Evolutionary conservation across 2,888 invertebrate genomes (phyloP), one percentile per base, ranked within the genome.

Genomic region (Dinocampus coccinellae): DNA sequence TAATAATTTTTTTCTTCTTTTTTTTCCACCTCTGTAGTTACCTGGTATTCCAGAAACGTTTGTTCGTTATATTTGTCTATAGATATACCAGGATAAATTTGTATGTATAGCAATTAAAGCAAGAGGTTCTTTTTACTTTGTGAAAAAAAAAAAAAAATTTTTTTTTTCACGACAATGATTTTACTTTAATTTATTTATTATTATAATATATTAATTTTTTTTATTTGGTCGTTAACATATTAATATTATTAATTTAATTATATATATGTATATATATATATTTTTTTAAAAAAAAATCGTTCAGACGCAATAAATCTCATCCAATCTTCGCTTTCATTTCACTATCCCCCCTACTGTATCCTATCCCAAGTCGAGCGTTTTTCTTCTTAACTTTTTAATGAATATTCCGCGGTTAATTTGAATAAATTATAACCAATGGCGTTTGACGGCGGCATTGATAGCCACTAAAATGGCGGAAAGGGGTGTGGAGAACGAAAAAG

Each of bases 391-490:
- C 84, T 84, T 84, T 85, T 85, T 84, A 83, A 85, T 85, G 85
- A 87, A 86, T 85, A 85, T 85, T 85, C 82, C 82, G 77, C 47
- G 77, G 80, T 82, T 87, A 84, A 87, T 87, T 87, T 86, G 81
- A 86, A 87, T 87, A 87, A 86, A 87, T 87, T 86, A 86, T 84
- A 87, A 86, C 84, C 84, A 80, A 85, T 83, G 85, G 85, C 83
- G 83, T 86, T 87, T 87, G 87, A 86, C 85, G 83, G 82, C 65
- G 81, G 65, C 84, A 86, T 84, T 83, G 84, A 85, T 83, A 84
- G 80, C 80, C 81, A 75, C 55, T 64, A 64, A 64, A 64, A 64
- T 64, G 63, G 42, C 52, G 33, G 33, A 47, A 58, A 58, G 62
- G 60, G 65, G 16, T 42, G 34, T n/a, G 39, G 62, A 60, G 61